Percentiles rank a stretch among this genome's conserved stretches.
These are phyloP conservation scores for Eulithis testata DNA, from an alignment of 2,888 invertebrate genomes.

Conservation along the genomic window DNA sequence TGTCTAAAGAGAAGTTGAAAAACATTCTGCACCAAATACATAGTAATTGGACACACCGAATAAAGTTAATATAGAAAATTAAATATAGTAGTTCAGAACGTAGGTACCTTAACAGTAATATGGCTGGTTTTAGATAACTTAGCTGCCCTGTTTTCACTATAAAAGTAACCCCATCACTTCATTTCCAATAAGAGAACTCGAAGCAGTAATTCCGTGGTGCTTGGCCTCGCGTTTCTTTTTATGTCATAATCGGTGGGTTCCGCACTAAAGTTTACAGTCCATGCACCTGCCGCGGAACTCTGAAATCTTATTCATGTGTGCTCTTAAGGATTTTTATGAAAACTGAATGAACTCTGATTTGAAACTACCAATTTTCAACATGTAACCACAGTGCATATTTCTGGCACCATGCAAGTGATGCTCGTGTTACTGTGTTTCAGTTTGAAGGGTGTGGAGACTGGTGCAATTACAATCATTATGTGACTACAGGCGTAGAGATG, in stretches of 20 bases:
- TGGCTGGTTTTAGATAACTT: neutral
- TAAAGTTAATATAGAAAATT: too few species aligned
- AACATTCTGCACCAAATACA: too few species aligned
- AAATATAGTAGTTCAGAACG: too few species aligned
- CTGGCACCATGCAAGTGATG: too few species aligned
- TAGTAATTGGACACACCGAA: too few species aligned
- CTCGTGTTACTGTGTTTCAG: too few species aligned
- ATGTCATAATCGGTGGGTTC: constrained; percentile 44
- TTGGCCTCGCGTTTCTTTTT: constrained; percentile 29
- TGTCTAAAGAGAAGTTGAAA: too few species aligned
- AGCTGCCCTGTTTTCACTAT: neutral
- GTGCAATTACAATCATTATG: too few species aligned
- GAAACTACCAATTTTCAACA: too few species aligned
- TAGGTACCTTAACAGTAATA: neutral
- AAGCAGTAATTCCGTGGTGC: constrained; percentile 5
- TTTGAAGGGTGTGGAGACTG: too few species aligned
- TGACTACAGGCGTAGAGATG: too few species aligned
- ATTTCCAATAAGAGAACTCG: constrained; percentile 1
- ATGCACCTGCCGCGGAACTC: constrained; percentile 41
- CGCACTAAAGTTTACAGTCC: constrained; percentile 40
- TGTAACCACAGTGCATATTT: too few species aligned
- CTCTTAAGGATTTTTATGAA: neutral
- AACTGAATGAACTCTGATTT: neutral
- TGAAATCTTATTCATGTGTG: constrained; percentile 38
- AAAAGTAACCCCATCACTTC: neutral